Base-by-base conservation (phyloP, 2,888 invertebrate genomes). In the Siphlonurus alternatus region DNA sequence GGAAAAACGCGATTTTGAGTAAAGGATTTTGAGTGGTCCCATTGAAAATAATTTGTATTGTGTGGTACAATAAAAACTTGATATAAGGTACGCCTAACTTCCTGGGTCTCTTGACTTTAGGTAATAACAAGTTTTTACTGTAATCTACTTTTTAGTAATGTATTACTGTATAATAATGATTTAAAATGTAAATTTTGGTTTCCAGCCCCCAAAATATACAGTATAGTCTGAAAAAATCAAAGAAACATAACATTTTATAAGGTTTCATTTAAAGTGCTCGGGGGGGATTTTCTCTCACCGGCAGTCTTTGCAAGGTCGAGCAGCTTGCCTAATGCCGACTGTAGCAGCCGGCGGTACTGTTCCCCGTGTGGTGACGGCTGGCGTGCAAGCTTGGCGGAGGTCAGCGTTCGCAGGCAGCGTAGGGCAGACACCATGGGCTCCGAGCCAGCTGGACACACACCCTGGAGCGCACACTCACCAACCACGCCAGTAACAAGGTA, bases 401-500 rank as follows among this genome's bases (percentile, higher is more conserved):
- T 74, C 38, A 89, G 81, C 10, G 81, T 78, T 70, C 83, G 84
- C 67, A 94, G 81, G 68, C 88, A 87, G 67, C 90, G 88, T 53
- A 95, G 80, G 2, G 89, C 86, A 18, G 89, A 84, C 70, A 89
- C 83, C 64, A 90, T 82, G 5, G 88, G 82, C 0, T 86, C 79
- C 22, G 86, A 85, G 24, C 85, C 84, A n/a, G 85, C 85, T 61
- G 84, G 75, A 68, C 83, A 79, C 18, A 80, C 77, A 20, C 82
- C 79, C 70, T 81, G 81, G 24, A 85, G 83, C 2, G 87, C 85
- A 65, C 90, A 84, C 78, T 94, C 93, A 69, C 88, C 84, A 53
- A 98, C 82, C 25, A 97, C 88, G 64, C 93, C 93, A 3, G 93
- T 91, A 1, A 89, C 86, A 65, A 99, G 80, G 76, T 89, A 93